Evolutionary conservation across 1,140 invertebrate genomes (phyloP).

Genomic region (Hypothenemus hampei): DNA sequence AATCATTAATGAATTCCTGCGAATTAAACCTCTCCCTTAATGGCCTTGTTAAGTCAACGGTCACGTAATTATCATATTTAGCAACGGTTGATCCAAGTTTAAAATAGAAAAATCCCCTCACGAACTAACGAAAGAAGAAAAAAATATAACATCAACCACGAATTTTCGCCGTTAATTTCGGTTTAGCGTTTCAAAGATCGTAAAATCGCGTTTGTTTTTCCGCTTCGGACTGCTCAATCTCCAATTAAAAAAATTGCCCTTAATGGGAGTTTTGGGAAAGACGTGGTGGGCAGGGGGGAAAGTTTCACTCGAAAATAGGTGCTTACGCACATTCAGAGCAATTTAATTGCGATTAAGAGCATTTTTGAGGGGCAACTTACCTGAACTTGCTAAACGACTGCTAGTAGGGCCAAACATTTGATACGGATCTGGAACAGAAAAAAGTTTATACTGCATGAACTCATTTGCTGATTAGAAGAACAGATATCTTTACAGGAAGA

Average conservation of each 20-base stretch:
- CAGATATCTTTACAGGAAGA: too few species aligned
- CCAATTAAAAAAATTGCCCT: constrained; percentile 15
- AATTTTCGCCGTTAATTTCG: constrained; percentile 18
- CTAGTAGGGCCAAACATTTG: constrained; percentile 94
- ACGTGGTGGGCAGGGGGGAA: neutral
- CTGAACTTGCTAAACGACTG: constrained; percentile 87
- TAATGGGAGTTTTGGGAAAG: constrained; percentile 8
- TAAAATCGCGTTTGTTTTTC: constrained; percentile 6
- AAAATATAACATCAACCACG: neutral
- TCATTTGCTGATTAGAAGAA: too few species aligned
- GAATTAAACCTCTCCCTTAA: too few species aligned
- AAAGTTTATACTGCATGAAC: too few species aligned
- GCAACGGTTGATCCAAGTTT: too few species aligned
- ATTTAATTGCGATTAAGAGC: constrained; percentile 30
- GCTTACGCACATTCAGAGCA: too few species aligned
- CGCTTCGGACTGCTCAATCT: constrained; percentile 12
- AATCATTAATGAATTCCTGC: too few species aligned
- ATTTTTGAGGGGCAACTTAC: constrained; percentile 52
- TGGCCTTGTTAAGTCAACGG: too few species aligned
- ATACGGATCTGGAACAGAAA: constrained; percentile 81
- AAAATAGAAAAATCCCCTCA: too few species aligned
- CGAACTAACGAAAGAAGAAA: too few species aligned
- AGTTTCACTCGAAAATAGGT: constrained; percentile 18
- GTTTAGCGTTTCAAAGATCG: constrained; percentile 12
- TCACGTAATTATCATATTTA: too few species aligned